Base-by-base conservation (phyloP, 2,113 vertebrate genomes). In the Pelobates fuscus region DNA sequence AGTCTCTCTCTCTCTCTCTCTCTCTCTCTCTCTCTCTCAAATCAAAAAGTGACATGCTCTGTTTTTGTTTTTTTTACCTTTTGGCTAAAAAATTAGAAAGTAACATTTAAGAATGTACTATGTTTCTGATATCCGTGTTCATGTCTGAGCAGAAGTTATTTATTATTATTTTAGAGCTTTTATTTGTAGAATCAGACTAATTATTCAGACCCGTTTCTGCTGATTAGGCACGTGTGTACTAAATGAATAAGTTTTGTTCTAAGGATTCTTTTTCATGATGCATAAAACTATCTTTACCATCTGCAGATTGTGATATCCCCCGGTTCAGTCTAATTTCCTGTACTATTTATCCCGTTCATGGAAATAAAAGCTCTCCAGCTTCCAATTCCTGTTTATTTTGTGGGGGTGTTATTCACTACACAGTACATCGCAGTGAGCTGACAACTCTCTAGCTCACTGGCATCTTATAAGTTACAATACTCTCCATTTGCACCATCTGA, bases 121-220 rank as follows among this genome's bases (percentile, higher is more conserved):
- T 63, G 43, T n/a, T 20, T 62, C 46, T 62, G 60, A 71, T 62
- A 46, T 23, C 37, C 20, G 23, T 70, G n/a, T 27, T 60, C 55
- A 58, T 41, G 41, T 10, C 67, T 43, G 54, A 70, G 55, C 55
- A 70, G 52, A 37, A 49, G 41, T 61, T 71, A 71, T 71, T 71
- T 59, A n/a, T 71, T 61, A 71, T 61, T 71, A 71, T 70, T n/a
- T n/a, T 70, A 71, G 37, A 17, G 21, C 15, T n/a, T 12, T 37
- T 18, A 21, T 57, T 69, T 57, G 67, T 12, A 46, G 43, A 17
- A 5, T n/a, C 14, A 26, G 24, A 26, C 18, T 21, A 27, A 18
- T n/a, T 37, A 49, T 57, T 32, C 30, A 70, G 26, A 55, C 68
- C 68, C 41, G 32, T 46, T 71, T 24, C 57, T 3, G 25, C 41